Base-by-base conservation (phyloP, 2,888 invertebrate genomes). In the Drosophila dives region DNA sequence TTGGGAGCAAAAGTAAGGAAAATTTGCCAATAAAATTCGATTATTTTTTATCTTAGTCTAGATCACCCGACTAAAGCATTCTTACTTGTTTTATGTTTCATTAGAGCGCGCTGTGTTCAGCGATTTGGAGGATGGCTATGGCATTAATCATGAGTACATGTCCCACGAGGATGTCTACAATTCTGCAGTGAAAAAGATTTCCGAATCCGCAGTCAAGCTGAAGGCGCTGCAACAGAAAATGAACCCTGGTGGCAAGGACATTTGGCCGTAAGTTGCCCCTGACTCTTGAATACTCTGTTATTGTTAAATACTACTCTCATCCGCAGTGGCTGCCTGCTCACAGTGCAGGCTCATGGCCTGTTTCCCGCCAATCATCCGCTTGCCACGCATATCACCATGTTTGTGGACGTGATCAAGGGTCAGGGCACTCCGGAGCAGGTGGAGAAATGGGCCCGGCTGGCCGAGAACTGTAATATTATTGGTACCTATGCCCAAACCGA, bases 401-500 rank as follows among this genome's bases (percentile, higher is more conserved):
- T 98, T 91, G 95, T 98, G 62, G 97, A 98, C 0, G 95, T 98
- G 0, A 92, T 99, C 55, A 95, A 97, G 95, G 97, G 97, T 0
- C 98, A 98, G 92, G 98, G 95, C 2, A 96, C 96, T 0, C 94
- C 96, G 36, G 97, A 98, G 66, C 99, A 99, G 91, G 96, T 97
- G 91, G 95, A 95, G 4, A 95, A 96, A 90, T 99, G 98, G 98
- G 95, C 98, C 64, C 95, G 95, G 23, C 94, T 95, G 81, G 97
- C 97, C 0, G 96, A 97, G 94, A 95, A 95, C 72, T 95, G 96
- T 73, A 95, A 96, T 80, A 97, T 99, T 63, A 95, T 98, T 77
- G 98, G 98, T 65, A 98, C 98, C 34, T 99, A 99, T 91, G 98
- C 98, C 38, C 98, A 99, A 95, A 98, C 99, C 0, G 98, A 99